These are phyloP conservation scores for Malurus cyaneus DNA, from an alignment of 2,113 vertebrate genomes.

Conservation along the genomic window DNA sequence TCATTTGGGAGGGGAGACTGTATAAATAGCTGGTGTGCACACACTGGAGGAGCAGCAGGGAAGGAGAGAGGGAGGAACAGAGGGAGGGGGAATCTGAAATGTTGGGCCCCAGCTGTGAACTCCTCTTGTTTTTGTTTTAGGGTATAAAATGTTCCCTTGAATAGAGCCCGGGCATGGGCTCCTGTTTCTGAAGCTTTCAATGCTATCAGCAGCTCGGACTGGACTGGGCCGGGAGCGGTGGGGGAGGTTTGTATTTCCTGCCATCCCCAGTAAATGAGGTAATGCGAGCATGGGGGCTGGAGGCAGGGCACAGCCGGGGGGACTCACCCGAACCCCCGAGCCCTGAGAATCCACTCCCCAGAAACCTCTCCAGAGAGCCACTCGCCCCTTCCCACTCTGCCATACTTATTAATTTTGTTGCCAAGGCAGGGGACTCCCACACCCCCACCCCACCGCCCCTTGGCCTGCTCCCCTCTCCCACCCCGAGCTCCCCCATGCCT, in stretches of 20 bases:
- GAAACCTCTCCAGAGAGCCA: neutral
- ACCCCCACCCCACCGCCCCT: neutral
- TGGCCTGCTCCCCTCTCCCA: neutral
- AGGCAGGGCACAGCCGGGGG: neutral
- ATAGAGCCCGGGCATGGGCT: slow-evolving; percentile 38
- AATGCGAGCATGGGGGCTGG: neutral
- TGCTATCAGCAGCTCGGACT: slow-evolving; percentile 27
- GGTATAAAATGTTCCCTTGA: slow-evolving; percentile 69
- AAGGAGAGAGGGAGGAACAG: neutral
- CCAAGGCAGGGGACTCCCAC: neutral
- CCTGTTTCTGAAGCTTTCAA: slow-evolving; percentile 38
- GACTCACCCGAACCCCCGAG: neutral
- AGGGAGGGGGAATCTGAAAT: slow-evolving; percentile 24
- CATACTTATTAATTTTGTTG: neutral
- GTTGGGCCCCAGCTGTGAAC: slow-evolving; percentile 59
- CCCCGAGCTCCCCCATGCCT: neutral
- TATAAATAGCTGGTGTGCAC: neutral
- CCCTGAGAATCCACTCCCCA: neutral
- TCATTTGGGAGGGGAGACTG: neutral
- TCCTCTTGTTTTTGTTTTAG: slow-evolving; percentile 69
- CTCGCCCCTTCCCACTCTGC: neutral
- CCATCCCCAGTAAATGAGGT: slow-evolving; percentile 39
- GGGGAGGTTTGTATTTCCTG: slow-evolving; percentile 48
- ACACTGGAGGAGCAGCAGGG: slow-evolving; percentile 25
- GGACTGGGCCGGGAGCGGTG: neutral